phyloP scores from a whole-genome alignment of 37 sponge, comb jelly and placozoan species.

The Ianthella basta region DNA sequence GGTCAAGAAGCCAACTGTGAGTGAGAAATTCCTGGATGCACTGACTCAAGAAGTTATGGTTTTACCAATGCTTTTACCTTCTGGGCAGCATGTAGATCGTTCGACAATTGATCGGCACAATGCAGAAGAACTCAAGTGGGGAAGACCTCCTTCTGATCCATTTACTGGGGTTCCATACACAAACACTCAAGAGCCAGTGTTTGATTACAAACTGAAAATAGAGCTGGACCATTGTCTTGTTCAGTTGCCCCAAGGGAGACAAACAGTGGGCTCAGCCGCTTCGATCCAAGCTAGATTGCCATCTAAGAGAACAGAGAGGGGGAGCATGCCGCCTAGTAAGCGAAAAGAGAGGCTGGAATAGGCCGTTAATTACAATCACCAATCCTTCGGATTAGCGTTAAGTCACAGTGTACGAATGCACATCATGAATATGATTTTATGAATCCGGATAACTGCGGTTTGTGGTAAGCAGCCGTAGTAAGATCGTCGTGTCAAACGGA shows the following conservation, averaged over 20 bases:
- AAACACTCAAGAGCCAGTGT: too few species aligned
- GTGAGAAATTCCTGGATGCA: slow-evolving; percentile 53
- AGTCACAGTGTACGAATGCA: too few species aligned
- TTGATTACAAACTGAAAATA: too few species aligned
- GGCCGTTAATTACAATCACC: too few species aligned
- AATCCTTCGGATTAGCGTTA: too few species aligned
- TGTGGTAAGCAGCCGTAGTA: slow-evolving; percentile 14
- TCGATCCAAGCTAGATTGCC: too few species aligned
- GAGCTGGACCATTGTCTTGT: too few species aligned
- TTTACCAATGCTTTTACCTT: slow-evolving; percentile 78
- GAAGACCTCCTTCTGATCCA: slow-evolving; percentile 75
- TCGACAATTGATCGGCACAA: slow-evolving; percentile 63
- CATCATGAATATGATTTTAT: background rate
- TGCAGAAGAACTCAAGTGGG: slow-evolving; percentile 44
- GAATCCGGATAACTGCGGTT: slow-evolving; percentile 35
- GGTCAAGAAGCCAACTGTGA: background rate
- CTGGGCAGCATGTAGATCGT: slow-evolving; percentile 82
- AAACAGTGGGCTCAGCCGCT: too few species aligned
- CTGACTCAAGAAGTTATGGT: slow-evolving; percentile 78
- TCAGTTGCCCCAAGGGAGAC: too few species aligned
- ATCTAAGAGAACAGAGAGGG: too few species aligned
- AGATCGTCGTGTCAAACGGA: background rate
- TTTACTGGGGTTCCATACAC: slow-evolving; percentile 62
- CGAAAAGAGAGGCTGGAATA: too few species aligned
- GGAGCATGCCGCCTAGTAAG: too few species aligned